phyloP scores from a whole-genome alignment of 2,113 vertebrate genomes.

The Narcine bancroftii region DNA sequence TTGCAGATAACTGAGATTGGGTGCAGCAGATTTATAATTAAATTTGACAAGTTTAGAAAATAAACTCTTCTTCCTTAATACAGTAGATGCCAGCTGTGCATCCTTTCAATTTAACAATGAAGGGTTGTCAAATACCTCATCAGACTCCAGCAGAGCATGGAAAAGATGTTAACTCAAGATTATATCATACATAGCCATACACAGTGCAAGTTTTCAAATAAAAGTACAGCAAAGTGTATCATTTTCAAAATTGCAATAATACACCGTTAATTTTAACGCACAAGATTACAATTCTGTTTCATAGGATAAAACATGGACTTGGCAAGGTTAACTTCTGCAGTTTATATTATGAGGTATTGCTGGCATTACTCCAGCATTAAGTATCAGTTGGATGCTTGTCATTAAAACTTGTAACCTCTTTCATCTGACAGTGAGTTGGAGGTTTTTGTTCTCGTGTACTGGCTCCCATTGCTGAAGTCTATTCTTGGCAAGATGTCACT shows the following conservation, averaged over 20 bases:
- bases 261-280: neutral
- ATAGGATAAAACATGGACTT: neutral
- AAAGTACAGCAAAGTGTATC: neutral
- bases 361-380: neutral
- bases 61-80: neutral
- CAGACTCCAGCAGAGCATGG: neutral
- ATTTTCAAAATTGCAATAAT: neutral
- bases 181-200: neutral
- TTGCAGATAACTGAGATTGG: neutral
- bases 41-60: slow-evolving; percentile 21
- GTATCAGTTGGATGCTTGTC: neutral
- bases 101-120: neutral
- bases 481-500: neutral
- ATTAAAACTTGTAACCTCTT: neutral
- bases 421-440: neutral
- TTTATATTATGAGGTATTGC: neutral
- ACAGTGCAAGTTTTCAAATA: neutral
- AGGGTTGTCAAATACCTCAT: neutral
- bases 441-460: neutral
- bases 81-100: neutral
- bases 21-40: neutral
- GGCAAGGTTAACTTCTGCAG: neutral
- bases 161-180: neutral
- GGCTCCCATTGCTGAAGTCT: neutral
- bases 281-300: neutral